Evolutionary conservation across 2,797 vertebrate genomes (phyloP).

Genomic region (Crenuchus spilurus): DNA sequence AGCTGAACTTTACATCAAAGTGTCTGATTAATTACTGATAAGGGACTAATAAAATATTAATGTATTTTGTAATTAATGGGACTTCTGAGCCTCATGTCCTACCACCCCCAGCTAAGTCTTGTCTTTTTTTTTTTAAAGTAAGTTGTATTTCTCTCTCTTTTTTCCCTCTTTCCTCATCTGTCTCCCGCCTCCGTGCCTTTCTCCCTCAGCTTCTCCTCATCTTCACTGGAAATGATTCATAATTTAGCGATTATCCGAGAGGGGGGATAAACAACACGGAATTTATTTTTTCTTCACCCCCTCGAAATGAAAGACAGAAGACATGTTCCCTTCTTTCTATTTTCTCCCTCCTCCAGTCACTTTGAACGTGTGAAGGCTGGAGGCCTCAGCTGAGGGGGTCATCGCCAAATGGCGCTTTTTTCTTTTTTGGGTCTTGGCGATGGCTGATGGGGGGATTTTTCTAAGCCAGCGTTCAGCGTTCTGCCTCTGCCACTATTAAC

Average conservation of each 20-base stretch:
- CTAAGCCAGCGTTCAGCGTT: conserved; percentile 76
- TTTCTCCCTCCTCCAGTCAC: conserved; percentile 49
- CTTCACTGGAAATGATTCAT: conserved; percentile 65
- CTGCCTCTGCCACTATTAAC: conserved; percentile 74
- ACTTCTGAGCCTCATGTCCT: conserved; percentile 60
- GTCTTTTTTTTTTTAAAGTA: conserved; percentile 53
- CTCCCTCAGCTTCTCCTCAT: conserved; percentile 10
- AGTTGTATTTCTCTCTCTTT: conserved; percentile 59
- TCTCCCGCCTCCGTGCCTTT: conserved; percentile 25
- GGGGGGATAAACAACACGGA: conserved; percentile 70
- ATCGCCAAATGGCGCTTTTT: conserved; percentile 64
- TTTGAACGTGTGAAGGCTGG: conserved; percentile 61
- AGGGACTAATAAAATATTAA: conserved; percentile 80
- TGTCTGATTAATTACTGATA: conserved; percentile 81
- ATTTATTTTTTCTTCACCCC: conserved; percentile 50
- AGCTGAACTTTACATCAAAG: conserved; percentile 80
- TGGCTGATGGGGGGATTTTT: conserved; percentile 76
- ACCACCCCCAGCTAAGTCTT: conserved; percentile 66
- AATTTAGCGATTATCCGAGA: conserved; percentile 70
- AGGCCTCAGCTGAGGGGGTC: conserved; percentile 62
- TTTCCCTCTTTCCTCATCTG: conserved; percentile 14
- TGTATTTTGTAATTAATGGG: conserved; percentile 78
- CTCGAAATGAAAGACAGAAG: conserved; percentile 72
- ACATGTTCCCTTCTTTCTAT: conserved; percentile 51
- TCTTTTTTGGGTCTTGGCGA: conserved; percentile 60